These are phyloP conservation scores for Lingula anatina DNA, from an alignment of 2,888 invertebrate genomes.

Conservation along the genomic window DNA sequence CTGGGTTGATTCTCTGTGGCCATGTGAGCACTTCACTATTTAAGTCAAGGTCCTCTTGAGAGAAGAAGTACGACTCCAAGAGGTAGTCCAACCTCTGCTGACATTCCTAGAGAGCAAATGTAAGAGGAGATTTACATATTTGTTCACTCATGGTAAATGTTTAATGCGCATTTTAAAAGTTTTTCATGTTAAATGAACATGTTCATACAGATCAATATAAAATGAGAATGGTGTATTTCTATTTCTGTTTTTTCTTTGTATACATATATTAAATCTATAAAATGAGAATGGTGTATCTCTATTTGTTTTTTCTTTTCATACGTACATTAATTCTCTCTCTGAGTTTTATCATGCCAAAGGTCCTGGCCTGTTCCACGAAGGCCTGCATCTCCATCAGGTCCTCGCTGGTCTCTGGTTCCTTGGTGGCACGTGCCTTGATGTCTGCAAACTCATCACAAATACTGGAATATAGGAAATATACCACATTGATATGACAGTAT, in stretches of 20 bases:
- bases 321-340: slow-evolving; percentile 64
- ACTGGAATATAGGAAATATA: slow-evolving; percentile 35
- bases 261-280: too few species aligned
- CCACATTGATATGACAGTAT: background rate
- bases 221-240: too few species aligned
- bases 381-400: slow-evolving; percentile 76
- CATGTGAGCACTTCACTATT: slow-evolving; percentile 81
- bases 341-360: slow-evolving; percentile 65
- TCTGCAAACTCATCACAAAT: slow-evolving; percentile 63
- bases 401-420: slow-evolving; percentile 71
- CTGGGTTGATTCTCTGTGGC: slow-evolving; percentile 73
- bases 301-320: background rate
- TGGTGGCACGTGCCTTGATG: slow-evolving; percentile 65
- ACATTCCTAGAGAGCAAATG: slow-evolving; percentile 30
- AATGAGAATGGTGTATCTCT: too few species aligned
- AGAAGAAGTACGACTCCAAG: slow-evolving; percentile 72
- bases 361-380: slow-evolving; percentile 75
- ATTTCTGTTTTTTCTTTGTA: too few species aligned
- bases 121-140: too few species aligned
- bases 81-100: slow-evolving; percentile 55
- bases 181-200: too few species aligned
- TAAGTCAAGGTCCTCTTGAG: slow-evolving; percentile 69
- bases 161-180: too few species aligned
- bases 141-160: too few species aligned
- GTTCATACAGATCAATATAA: too few species aligned